Evolutionary conservation across 2,113 vertebrate species (phyloP), one percentile per base, ranked within the genome.

Genomic region (Chunga burmeisteri): DNA sequence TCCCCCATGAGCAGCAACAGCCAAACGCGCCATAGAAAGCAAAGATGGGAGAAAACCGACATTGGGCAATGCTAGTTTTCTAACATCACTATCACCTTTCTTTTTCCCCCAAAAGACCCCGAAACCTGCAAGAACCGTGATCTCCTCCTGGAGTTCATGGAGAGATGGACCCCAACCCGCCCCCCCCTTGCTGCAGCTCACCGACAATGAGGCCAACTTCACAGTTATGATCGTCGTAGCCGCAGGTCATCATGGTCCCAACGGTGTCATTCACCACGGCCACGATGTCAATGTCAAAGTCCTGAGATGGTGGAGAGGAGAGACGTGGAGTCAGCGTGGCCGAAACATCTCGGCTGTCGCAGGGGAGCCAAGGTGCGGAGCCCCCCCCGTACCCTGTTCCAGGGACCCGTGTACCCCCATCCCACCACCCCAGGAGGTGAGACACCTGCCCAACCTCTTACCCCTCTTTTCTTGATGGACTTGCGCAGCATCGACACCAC

Each of bases 161-260:
- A 17, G 38, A 58, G 38, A 16, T 3, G 23, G 27, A 19, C 4
- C 52, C 80, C 21, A 30, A 2, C 7, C 14, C n/a, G n/a, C 58
- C 30, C 19, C 32, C n/a, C n/a, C 2, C 16, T 20, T 3, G 38
- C 78, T 18, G 55, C 49, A 53, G 55, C 99, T 98, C 94, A 99
- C 99, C 99, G 5, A 99, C 97, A 42, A 99, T 99, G 62, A 99
- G 99, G 34, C 99, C 99, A 26, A 99, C 98, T 98, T 99, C 99
- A 66, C 99, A 99, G 98, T 99, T 98, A 11, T 99, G 99, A 91
- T 99, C 99, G 2, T 99, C 99, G 2, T 99, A 99, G 87, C 99
- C 99, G 19, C 99, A 99, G 62, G 99, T 99, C 99, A 99, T 99
- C 99, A 99, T 99, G 67, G 99, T 99, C 67, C 99, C 99, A 8